Base-by-base conservation (phyloP, 2,113 vertebrate species). In the Opisthocomus hoazin region DNA sequence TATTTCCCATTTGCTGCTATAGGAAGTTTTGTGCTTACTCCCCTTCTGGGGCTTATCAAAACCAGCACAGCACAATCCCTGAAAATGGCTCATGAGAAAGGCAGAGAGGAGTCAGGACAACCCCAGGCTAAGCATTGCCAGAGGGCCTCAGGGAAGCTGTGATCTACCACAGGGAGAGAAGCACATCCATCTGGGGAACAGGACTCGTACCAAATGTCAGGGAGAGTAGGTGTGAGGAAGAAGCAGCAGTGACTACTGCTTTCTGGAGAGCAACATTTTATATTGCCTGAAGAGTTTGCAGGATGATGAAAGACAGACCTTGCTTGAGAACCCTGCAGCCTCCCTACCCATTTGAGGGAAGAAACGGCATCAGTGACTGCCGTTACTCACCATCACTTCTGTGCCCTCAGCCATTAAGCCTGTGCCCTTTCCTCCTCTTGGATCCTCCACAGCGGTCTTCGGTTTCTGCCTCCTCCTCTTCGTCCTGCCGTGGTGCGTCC, bases 401-500 rank as follows among this genome's bases (percentile, higher is more conserved):
- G 19, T 5, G 32, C 29, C 8, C 20, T 85, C 57, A 60, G 15
- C 23, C 34, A 22, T 56, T 23, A 61, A 71, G 2, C 20, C 58
- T 0, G 0, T 45, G 27, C 12, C 36, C 51, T 48, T 73, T 73
- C 34, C 51, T 79, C 50, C 53, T 73, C 48, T 43, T 36, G 26
- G 18, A 63, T 70, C 41, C 37, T 39, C 69, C 2, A 2, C 30
- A 61, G 73, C 3, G 3, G 32, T n/a, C 73, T 50, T 27, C 57
- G 36, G 56, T 19, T 4, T n/a, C 48, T 65, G n/a, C 23, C 15
- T 14, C 65, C 20, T 71, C 18, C 14, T 15, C n/a, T 4, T 45
- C 24, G 39, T 58, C 71, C 58, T 69, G 48, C 17, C 39, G n/a
- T 0, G 0, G 2, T 12, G 58, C 3, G 2, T 36, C 61, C 83